phyloP scores from a whole-genome alignment of 2,797 vertebrate genomes.

The Scarus forsteni region DNA sequence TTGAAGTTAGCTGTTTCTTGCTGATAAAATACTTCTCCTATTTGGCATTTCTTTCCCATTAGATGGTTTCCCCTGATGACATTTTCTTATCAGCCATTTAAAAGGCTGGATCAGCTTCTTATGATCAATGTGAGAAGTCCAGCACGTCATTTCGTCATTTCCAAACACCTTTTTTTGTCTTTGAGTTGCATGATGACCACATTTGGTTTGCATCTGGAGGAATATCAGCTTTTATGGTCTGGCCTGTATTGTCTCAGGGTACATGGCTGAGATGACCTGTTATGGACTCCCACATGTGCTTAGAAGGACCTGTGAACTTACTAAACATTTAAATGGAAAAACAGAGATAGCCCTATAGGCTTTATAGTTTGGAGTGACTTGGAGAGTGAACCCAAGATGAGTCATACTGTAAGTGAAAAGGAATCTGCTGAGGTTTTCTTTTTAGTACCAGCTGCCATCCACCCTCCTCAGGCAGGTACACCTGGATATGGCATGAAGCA shows the following conservation, averaged over 20 bases:
- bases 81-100: constrained; percentile 16
- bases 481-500: background rate
- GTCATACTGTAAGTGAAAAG: constrained; percentile 15
- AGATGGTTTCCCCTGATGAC: constrained; percentile 19
- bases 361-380: constrained; percentile 11
- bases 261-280: constrained; percentile 41
- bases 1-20: background rate
- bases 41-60: constrained; percentile 18
- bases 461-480: background rate
- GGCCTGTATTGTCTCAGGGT: constrained; percentile 56
- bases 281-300: constrained; percentile 45
- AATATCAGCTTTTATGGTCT: constrained; percentile 68
- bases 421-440: constrained; percentile 14
- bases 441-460: background rate
- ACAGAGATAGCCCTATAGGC: constrained; percentile 37
- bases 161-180: constrained; percentile 32
- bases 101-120: constrained; percentile 19
- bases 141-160: constrained; percentile 16
- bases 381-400: constrained; percentile 6
- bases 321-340: constrained; percentile 52
- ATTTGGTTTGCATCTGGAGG: constrained; percentile 73
- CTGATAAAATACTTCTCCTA: constrained; percentile 4
- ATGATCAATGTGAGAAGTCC: constrained; percentile 30
- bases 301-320: constrained; percentile 55
- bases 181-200: constrained; percentile 54